Evolutionary conservation across 2,113 vertebrate species (phyloP).

Genomic region (Origma solitaria): DNA sequence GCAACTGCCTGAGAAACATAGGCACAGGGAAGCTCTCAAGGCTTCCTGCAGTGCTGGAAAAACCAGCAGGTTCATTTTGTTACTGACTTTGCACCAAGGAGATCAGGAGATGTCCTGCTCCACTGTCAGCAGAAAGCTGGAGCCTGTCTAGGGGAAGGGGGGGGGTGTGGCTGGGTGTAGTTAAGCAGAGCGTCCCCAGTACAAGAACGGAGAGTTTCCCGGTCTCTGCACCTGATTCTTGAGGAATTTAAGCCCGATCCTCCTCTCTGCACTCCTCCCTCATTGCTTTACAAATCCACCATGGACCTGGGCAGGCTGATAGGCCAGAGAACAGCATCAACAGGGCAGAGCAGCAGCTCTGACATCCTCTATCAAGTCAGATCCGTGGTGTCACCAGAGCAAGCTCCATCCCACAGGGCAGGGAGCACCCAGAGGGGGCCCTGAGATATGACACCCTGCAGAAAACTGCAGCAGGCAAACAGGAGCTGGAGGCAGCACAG

Average conservation of each 20-base stretch:
- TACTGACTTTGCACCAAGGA: not conserved
- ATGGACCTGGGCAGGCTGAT: not conserved
- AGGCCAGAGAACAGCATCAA: not conserved
- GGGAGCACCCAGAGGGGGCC: not conserved
- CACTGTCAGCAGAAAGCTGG: not conserved
- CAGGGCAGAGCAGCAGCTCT: not conserved
- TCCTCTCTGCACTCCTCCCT: not conserved
- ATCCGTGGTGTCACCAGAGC: not conserved
- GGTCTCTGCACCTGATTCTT: not conserved
- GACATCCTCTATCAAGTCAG: not conserved
- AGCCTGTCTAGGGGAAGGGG: not conserved
- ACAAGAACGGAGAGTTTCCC: not conserved
- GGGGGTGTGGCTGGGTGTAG: no score
- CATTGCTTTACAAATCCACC: not conserved
- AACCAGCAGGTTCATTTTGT: not conserved
- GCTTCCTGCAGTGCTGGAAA: not conserved
- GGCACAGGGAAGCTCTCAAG: not conserved
- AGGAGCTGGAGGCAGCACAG: not conserved
- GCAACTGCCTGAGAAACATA: not conserved
- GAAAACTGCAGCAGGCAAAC: not conserved
- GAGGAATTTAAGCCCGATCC: not conserved
- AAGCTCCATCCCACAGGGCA: not conserved
- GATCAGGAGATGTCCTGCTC: not conserved
- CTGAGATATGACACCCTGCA: fast-evolving
- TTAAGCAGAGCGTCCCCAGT: fast-evolving